Base-by-base conservation (phyloP, 2,888 invertebrate species). In the Pomacea canaliculata region DNA sequence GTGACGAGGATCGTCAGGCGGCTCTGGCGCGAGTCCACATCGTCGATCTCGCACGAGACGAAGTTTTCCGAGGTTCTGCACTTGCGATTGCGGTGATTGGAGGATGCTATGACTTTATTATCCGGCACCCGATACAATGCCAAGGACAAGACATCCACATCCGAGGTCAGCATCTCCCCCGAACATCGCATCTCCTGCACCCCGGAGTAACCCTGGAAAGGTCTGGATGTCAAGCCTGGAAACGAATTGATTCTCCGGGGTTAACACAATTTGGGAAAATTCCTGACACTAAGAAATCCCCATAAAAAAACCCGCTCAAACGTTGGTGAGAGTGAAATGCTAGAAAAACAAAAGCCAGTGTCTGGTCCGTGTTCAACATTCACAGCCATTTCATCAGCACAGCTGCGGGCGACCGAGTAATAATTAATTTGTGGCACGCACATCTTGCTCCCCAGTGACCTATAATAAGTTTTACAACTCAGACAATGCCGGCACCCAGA, bases 41-140 rank as follows among this genome's bases (percentile, higher is more conserved):
- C 60, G 48, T 48, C 59, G 23, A 70, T 59, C 16, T 56, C 56
- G 23, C 70, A 70, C 8, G 70, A 70, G 23, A 59, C 37, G 27
- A 56, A 70, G 27, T 70, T 37, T 23, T 70, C 70, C 13, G 70
- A 70, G 10, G 70, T 70, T 19, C 23, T 4, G 70, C 70, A 70
- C 19, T 70, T 23, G 8, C 49, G 48, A 10, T 51, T 49, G n/a
- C 37, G 37, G 19, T 48, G 16, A 12, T 49, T 49, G 48, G 48
- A n/a, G 51, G 1, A n/a, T 2, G 23, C 70, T 1, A 70, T 18
- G 0, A 70, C 10, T n/a, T 59, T 59, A 56, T 70, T 59, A 59
- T 37, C 16, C 27, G 4, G 27, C 19, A n/a, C 7, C n/a, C 51
- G 10, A 23, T 70, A 70, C n/a, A 70, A 18, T 4, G 13, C 70